Evolutionary conservation across 2,888 invertebrate species (phyloP), one percentile per base, ranked within the genome.

Genomic region (Hyposoter didymator): DNA sequence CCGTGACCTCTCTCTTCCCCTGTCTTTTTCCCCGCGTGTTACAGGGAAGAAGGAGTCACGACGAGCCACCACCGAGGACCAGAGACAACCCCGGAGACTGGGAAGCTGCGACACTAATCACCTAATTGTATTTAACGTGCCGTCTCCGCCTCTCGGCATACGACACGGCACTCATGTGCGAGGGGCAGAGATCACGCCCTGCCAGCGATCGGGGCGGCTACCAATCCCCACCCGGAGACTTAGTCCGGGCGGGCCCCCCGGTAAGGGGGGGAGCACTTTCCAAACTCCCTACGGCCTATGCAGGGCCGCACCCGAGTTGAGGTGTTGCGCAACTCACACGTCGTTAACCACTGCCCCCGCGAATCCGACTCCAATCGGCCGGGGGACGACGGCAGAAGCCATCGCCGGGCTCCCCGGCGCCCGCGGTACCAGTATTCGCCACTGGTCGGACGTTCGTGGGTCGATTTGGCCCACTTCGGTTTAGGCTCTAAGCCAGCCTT

Each of bases 111-210:
- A 64, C 64, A 64, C 17, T 32, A 19, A 43, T 43, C 43, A 7
- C 43, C 67, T 10, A 0, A 19, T 67, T 39, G 19, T 67, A 10
- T 19, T 43, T 67, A 0, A 67, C 67, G 67, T 43, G 43, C 67
- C 43, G 67, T 43, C 43, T 67, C 67, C 67, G 43, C 67, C 67
- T 67, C 19, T 19, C 67, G 67, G 43, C 43, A 10, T 43, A 67
- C 43, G 67, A 67, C 67, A 43, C 67, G 67, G 67, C 67, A 39
- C 43, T 43, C 43, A 64, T 17, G 64, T 32, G 64, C 64, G 64
- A 2, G 64, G 35, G 64, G 64, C 32, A 66, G 55, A 22, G 73
- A 83, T 22, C 39, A 35, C 43, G 78, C 72, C 62, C 59, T 79
- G 43, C 19, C 32, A 32, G 32, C 32, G 32, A 32, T 4, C 35